Evolutionary conservation across 2,113 vertebrate genomes (phyloP), one percentile per base, ranked within the genome.

Genomic region (Ibidorhyncha struthersii): DNA sequence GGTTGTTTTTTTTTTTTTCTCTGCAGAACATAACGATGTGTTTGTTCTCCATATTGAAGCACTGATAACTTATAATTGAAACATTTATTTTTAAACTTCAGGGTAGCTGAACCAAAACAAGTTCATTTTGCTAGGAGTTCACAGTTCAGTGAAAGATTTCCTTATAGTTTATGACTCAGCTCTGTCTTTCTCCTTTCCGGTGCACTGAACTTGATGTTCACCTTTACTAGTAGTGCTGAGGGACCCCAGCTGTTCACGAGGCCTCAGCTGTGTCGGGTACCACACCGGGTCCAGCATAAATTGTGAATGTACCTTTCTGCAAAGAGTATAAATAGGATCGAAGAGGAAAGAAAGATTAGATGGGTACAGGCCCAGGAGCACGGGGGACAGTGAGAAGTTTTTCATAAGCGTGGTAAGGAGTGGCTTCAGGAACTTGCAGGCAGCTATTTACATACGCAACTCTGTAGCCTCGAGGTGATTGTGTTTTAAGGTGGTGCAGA

Each of bases 201-300:
- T 32, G 11, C 36, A 38, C 25, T 72, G 45, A 58, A 49, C 89
- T 89, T 50, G 40, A 50, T 86, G 53, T 29, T 89, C 18, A 14
- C 8, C 82, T 73, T 73, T 83, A 38, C 41, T 62, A 12, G 29
- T 41, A 38, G 47, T n/a, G 43, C 34, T 65, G 25, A 62, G 69
- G 63, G 50, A 73, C 12, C 21, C 6, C 45, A 84, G 30, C 45
- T 9, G 2, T 18, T 55, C 32, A 62, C 7, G 3, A 21, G 26
- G 26, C 21, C 27, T 62, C 62, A 18, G 7, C 45, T 80, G 40
- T 49, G 34, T 53, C 6, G 5, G 10, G 21, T 56, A 63, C 36
- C 0, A 0, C 2, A 3, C 69, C 4, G 3, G 6, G 45, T 49
- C 14, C 34, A 61, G 82, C 23, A 10, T 21, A 73, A 90, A 81